Evolutionary conservation across 2,888 invertebrate species (phyloP).

Genomic region (Brachypterus glaber): DNA sequence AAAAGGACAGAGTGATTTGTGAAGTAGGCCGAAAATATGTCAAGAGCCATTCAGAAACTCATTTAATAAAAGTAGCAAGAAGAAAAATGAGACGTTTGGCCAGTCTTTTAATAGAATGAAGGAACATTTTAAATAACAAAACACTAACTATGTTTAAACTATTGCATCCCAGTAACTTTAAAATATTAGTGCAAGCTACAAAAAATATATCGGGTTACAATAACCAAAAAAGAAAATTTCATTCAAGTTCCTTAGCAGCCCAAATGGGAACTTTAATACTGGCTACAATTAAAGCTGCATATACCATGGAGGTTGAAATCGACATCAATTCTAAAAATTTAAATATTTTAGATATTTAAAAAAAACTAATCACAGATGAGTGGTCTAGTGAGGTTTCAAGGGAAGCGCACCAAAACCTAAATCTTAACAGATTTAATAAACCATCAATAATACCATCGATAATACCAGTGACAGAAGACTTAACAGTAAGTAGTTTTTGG

Average conservation of each 20-base stretch:
- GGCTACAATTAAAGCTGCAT: constrained; percentile 9
- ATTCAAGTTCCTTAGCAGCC: constrained; percentile 12
- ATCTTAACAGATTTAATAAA: not conserved
- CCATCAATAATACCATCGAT: not conserved
- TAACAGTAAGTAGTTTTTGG: not conserved
- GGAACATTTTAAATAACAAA: not conserved
- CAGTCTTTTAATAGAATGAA: constrained; percentile 4
- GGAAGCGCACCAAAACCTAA: not conserved
- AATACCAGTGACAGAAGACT: not conserved
- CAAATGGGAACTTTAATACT: constrained; percentile 17
- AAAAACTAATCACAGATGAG: not conserved
- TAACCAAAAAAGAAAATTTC: constrained; percentile 3
- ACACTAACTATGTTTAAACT: not conserved
- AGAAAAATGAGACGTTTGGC: constrained; percentile 14
- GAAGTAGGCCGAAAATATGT: constrained; percentile 16
- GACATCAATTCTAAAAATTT: not conserved
- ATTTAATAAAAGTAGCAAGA: constrained; percentile 18
- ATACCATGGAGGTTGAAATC: constrained; percentile 9
- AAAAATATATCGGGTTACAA: not conserved
- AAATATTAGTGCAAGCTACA: not conserved
- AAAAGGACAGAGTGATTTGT: constrained; percentile 19
- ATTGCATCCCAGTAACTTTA: not conserved
- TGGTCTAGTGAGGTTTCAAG: not conserved
- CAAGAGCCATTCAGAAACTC: constrained; percentile 18
- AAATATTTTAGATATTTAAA: not conserved